Base-by-base conservation (phyloP, 2,113 vertebrate species). In the Pleuronectes platessa region DNA sequence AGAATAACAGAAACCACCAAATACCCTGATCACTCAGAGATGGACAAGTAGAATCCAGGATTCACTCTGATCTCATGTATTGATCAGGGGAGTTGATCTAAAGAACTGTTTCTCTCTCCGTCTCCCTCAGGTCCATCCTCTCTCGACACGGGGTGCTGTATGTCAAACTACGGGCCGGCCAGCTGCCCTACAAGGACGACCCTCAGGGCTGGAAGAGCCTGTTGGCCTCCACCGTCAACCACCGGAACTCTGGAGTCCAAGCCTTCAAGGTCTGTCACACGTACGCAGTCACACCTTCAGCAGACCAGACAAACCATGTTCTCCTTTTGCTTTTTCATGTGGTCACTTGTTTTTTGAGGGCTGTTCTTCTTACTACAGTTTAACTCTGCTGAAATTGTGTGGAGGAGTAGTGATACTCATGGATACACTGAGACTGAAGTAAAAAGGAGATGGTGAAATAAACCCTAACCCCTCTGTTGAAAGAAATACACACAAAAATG, bases 181-280 rank as follows among this genome's bases (percentile, higher is more conserved):
- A 99, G 92, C 95, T 99, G 21, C 97, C 98, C 2, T 99, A 99
- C 89, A 98, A 98, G 84, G 98, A 99, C 5, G 98, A 99, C 76
- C 98, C 98, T 0, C 97, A 96, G 89, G 98, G 98, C 18, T 99
- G 97, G 97, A 98, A 96, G 88, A 99, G 97, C 82, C 91, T 99
- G 21, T 79, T 98, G 71, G 95, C 98, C 4, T 96, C 97, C 68
- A 95, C 94, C 0, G 95, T 97, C 73, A 96, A 95, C 80, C 96
- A 96, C 61, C 91, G 93, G 21, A 96, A 88, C 81, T 94, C 95
- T 0, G 96, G 99, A 83, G 95, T 96, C 3, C 93, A 94, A 31
- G 88, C 96, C 0, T 98, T 99, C 90, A 98, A 98, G 97, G 98
- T 99, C 14, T 24, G 27, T 56, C 65, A 51, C n/a, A 65, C n/a